phyloP scores from a whole-genome alignment of 2,888 invertebrate genomes.

The Orchestes rusci region DNA sequence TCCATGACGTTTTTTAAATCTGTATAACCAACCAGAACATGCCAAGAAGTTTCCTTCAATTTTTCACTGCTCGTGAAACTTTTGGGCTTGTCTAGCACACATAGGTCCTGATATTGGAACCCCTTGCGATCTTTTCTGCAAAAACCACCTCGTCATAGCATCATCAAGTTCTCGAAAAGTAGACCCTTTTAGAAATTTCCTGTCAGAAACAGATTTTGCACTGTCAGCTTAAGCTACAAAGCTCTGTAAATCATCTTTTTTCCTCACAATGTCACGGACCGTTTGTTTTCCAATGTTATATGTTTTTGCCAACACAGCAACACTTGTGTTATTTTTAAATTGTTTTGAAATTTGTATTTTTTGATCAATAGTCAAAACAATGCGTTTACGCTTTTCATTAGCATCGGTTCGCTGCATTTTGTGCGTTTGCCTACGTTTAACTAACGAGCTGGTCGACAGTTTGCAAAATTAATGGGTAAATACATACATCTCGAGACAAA shows the following conservation, averaged over 20 bases:
- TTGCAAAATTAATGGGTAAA: not conserved
- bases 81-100: slow-evolving; percentile 25
- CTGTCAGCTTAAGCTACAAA: slow-evolving; percentile 3
- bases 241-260: slow-evolving; percentile 6
- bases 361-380: slow-evolving; percentile 9
- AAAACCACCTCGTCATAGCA: slow-evolving; percentile 15
- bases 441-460: not conserved
- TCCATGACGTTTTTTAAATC: slow-evolving; percentile 25
- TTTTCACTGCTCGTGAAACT: slow-evolving; percentile 7
- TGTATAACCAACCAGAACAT: slow-evolving; percentile 28
- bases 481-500: not conserved
- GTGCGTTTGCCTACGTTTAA: not conserved
- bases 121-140: slow-evolving; percentile 18
- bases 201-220: slow-evolving; percentile 7
- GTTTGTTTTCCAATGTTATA: slow-evolving; percentile 9
- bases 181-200: slow-evolving; percentile 19
- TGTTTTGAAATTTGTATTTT: slow-evolving; percentile 3
- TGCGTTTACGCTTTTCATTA: slow-evolving; percentile 19
- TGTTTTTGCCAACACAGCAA: slow-evolving; percentile 3
- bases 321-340: slow-evolving; percentile 7
- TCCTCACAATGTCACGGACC: slow-evolving; percentile 6
- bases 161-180: slow-evolving; percentile 19
- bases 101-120: slow-evolving; percentile 26
- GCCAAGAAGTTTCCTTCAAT: slow-evolving; percentile 1
- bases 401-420: no score